Evolutionary conservation across 2,888 invertebrate genomes (phyloP), one percentile per base, ranked within the genome.

Genomic region (Polyploca ridens): DNA sequence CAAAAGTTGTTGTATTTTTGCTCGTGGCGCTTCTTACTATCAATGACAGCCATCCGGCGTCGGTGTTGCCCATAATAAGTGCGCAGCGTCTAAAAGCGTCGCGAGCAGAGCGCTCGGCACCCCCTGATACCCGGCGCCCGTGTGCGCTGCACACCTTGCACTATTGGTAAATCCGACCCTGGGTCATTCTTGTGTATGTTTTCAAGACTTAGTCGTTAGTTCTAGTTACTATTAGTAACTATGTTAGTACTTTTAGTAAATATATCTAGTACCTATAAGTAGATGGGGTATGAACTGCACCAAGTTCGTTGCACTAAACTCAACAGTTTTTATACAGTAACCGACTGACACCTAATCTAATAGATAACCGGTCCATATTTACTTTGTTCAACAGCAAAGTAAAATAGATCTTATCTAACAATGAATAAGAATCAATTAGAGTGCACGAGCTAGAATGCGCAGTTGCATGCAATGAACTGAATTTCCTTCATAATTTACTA

Each of bases 381-480:
- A 33, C 13, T 19, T 44, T n/a, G 44, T 41, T 61, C 27, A 44
- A 10, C 1, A 19, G 6, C 61, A 61, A 19, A 19, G 41, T 13
- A 44, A 61, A 61, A 16, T 41, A 61, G 5, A 11, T 19, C 44
- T 27, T 61, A 27, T 27, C 13, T 10, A 4, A 6, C 14, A 41
- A 41, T 5, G 16, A 16, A 41, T 61, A 61, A 54, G 19, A 27
- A 16, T 44, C 19, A 41, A 44, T 41, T 61, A 6, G 8, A 13
- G 44, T 19, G n/a, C 44, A 38, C 27, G 16, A 58, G 58, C 27
- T 10, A 35, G 11, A 69, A 54, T 65, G 70, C 58, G 57, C n/a
- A 67, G 64, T 64, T 60, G 72, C 72, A 82, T 82, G 77, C 81
- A 83, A 82, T 79, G 83, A 84, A 82, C 83, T 82, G 78, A 81